phyloP scores from a whole-genome alignment of 2,113 vertebrate genomes.

The Litocranius walleri region DNA sequence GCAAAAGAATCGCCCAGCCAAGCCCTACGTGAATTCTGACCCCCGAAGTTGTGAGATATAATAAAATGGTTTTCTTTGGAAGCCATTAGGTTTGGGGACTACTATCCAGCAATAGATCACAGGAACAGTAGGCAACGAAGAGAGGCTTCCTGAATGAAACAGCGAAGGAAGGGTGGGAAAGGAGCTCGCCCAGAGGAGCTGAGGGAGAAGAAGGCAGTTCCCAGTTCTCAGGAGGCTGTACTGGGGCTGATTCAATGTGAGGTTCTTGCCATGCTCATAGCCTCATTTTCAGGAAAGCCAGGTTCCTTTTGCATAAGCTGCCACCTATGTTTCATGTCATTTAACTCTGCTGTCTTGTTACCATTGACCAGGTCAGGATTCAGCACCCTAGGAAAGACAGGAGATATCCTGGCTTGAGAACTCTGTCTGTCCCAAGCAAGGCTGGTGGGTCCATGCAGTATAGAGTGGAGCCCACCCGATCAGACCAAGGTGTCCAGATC shows the following conservation, averaged over 20 bases:
- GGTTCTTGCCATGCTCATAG: neutral
- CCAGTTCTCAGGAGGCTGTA: neutral
- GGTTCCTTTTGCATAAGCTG: neutral
- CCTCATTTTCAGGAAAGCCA: neutral
- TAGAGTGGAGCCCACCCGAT: neutral
- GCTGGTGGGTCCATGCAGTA: neutral
- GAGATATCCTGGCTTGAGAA: neutral
- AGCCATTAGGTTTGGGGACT: neutral
- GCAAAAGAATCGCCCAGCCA: neutral
- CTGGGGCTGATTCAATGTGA: neutral
- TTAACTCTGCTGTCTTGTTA: neutral
- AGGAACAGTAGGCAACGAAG: neutral
- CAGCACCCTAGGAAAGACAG: neutral
- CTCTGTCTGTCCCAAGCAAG: neutral
- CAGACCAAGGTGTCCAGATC: neutral
- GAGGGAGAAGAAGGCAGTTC: neutral
- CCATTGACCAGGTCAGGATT: neutral
- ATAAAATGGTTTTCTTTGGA: neutral
- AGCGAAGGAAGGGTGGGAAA: neutral
- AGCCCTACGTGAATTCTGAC: neutral
- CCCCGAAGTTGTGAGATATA: neutral
- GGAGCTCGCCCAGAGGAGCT: neutral
- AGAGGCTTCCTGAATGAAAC: neutral
- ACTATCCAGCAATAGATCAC: neutral
- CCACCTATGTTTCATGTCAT: neutral